Conservation (phyloP, 2,113 vertebrate species). For the Chionis minor region DNA sequence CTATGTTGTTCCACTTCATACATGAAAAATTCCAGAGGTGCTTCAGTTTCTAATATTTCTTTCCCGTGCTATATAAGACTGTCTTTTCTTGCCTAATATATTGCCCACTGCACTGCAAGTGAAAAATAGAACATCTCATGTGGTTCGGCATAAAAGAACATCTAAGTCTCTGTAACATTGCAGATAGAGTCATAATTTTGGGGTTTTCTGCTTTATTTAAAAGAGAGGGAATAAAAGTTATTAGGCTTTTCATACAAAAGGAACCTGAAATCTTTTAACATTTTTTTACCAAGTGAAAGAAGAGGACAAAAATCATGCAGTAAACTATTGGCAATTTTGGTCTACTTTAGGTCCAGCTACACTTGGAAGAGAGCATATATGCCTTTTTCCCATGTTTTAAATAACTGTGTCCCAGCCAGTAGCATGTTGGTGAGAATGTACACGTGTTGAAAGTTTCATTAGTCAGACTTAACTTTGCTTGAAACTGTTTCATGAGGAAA, state of each 20-base stretch:
- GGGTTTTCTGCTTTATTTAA: not conserved
- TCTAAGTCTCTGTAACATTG: not conserved
- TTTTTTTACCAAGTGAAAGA: not conserved
- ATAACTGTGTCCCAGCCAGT: not conserved
- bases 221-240: not conserved
- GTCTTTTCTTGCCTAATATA: not conserved
- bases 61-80: not conserved
- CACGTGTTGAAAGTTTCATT: not conserved
- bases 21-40: not conserved
- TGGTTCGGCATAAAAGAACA: not conserved
- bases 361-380: not conserved
- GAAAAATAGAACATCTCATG: not conserved
- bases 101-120: rapidly evolving
- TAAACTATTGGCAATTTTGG: not conserved
- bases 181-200: not conserved
- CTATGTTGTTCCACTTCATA: not conserved
- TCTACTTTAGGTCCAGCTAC: not conserved
- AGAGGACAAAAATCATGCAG: rapidly evolving
- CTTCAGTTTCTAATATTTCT: not conserved
- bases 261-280: not conserved
- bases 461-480: not conserved
- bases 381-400: not conserved
- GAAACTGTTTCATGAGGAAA: slow-evolving; percentile 10
- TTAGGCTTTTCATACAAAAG: not conserved
- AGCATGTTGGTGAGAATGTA: not conserved